Base-by-base conservation (phyloP, 2,113 vertebrate species). In the Hydrochoerus hydrochaeris region DNA sequence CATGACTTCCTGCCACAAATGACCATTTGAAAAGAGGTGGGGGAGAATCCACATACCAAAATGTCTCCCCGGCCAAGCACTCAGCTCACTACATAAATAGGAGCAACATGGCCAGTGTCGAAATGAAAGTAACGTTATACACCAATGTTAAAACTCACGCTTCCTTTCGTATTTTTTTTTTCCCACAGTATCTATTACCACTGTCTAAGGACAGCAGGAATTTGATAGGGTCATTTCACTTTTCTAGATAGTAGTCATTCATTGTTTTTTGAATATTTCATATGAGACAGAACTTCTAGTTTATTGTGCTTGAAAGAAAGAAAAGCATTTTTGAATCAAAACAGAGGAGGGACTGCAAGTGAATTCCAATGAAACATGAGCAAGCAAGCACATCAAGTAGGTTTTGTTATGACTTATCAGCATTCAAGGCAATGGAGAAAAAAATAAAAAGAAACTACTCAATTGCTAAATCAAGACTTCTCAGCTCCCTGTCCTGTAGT, bases 251-350 rank as follows among this genome's bases (percentile, higher is more conserved):
- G 71, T 12, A 87, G 52, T 63, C 16, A 26, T n/a, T 95, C 87
- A 52, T 49, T 46, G 49, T 20, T 69, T 91, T 93, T 90, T 85
- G 7, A 95, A 75, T 88, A 38, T 85, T 78, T 95, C 65, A 65
- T 32, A 78, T 30, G 54, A 93, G 69, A 58, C 62, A 95, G 82
- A 96, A 85, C 94, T 92, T 62, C 71, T 78, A 58, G 46, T 13
- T 96, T 92, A 91, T 60, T 65, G 46, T 93, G 26, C 91, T 65
- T 78, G 46, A 90, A 35, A 94, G 54, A 83, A 95, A 95, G 44
- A 92, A 95, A 90, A 90, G n/a, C n/a, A 73, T 58, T 96, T 96
- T 57, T 92, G 44, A 89, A 94, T 89, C 90, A 83, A 97, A 96
- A 95, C 84, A 96, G 58, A 96, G 67, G 14, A 17, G 63, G n/a